Evolutionary conservation across 2,888 invertebrate genomes (phyloP).

Genomic region (Sarcophaga rosellei): DNA sequence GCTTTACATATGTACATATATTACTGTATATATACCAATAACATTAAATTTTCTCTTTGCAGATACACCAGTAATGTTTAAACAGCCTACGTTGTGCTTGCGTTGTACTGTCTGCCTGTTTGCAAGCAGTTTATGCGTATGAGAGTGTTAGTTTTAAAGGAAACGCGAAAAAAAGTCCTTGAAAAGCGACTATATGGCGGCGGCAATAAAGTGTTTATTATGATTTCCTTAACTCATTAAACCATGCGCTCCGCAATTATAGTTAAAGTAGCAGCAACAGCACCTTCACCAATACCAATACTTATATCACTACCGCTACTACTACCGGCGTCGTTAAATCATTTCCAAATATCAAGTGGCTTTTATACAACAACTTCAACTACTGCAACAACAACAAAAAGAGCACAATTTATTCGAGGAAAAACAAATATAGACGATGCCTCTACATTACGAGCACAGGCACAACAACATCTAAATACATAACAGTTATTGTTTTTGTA

Average conservation of each 20-base stretch:
- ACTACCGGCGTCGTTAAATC: slow-evolving; percentile 40
- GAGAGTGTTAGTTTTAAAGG: not conserved
- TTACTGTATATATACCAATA: too few relatives aligned
- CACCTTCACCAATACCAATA: slow-evolving; percentile 2
- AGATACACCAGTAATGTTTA: slow-evolving; percentile 45
- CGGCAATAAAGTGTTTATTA: slow-evolving; percentile 19
- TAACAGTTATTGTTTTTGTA: slow-evolving; percentile 39
- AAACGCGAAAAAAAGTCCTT: not conserved
- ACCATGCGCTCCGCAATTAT: slow-evolving; percentile 49
- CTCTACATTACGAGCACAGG: not conserved
- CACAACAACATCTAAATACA: slow-evolving; percentile 33
- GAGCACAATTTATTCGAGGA: not conserved
- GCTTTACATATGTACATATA: too few relatives aligned
- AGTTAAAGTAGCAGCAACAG: slow-evolving; percentile 26
- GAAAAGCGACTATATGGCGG: not conserved
- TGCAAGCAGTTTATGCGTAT: slow-evolving; percentile 1
- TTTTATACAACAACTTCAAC: slow-evolving; percentile 22
- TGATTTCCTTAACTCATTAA: slow-evolving; percentile 53
- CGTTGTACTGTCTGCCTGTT: not conserved
- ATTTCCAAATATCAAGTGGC: slow-evolving; percentile 54
- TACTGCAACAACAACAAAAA: slow-evolving; percentile 12
- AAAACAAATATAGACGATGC: slow-evolving; percentile 2
- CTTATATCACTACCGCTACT: not conserved
- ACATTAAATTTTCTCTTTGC: slow-evolving; percentile 19
- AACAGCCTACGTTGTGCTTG: slow-evolving; percentile 23